Percentiles rank a stretch among this genome's conserved stretches.
Evolutionary conservation across 2,797 vertebrate genomes (phyloP).

Genomic region (Vipera latastei): DNA sequence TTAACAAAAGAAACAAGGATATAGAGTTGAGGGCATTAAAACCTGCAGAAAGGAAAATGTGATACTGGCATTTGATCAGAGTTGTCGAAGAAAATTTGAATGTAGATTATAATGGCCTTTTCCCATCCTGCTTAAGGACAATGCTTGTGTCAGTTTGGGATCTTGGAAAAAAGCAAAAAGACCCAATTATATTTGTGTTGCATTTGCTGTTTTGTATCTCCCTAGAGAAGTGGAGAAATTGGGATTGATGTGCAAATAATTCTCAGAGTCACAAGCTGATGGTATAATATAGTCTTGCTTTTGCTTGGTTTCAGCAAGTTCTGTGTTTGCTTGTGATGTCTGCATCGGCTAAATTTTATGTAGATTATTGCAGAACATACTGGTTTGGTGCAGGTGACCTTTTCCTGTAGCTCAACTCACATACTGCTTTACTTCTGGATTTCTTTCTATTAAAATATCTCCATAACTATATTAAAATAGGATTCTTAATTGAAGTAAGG

Average conservation of each 20-base stretch:
- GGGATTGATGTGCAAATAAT: not conserved
- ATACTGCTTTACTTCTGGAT: not conserved
- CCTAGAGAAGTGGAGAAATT: not conserved
- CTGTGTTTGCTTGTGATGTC: not conserved
- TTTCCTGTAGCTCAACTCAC: not conserved
- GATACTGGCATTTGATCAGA: conserved; percentile 44
- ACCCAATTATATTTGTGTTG: conserved; percentile 43
- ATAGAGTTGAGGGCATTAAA: conserved; percentile 64
- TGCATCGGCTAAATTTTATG: not conserved
- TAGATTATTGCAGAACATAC: not conserved
- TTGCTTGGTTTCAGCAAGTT: not conserved
- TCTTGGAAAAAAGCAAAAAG: conserved; percentile 43
- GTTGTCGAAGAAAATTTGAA: conserved; percentile 41
- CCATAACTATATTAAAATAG: not conserved
- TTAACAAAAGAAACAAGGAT: conserved; percentile 47
- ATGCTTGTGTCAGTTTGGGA: conserved; percentile 44
- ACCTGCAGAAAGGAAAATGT: conserved; percentile 28
- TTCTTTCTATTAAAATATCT: not conserved
- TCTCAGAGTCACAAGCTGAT: not conserved
- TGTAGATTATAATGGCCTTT: conserved; percentile 46
- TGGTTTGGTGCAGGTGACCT: not conserved
- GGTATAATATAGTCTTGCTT: not conserved
- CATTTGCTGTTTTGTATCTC: not conserved
- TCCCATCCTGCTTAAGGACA: conserved; percentile 27
- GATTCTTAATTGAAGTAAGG: not conserved